Evolutionary conservation across 2,113 vertebrate species (phyloP), one percentile per base, ranked within the genome.

Genomic region (Platichthys stellatus): DNA sequence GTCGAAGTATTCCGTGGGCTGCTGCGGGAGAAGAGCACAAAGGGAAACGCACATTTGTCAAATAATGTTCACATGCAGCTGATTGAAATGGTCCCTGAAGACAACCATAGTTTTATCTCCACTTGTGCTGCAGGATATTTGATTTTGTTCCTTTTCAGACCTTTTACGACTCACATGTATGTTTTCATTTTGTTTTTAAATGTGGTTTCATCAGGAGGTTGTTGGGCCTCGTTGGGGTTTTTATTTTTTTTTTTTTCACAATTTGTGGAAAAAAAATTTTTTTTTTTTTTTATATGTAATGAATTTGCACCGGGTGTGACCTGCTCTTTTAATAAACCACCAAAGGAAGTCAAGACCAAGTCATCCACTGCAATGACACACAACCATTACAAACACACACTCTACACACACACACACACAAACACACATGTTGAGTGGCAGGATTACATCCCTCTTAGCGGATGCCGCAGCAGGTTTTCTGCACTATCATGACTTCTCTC

Each of bases 1-100:
- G 90, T 99, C 98, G 12, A 99, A 99, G 87, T 99, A 99, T 58
- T 99, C 98, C 0, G 97, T 98, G 54, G 98, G 97, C 96, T 99
- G 97, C 96, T 98, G 92, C 77, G 92, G 88, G 60, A 31, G 82
- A 66, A 84, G 69, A 72, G 31, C 18, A 23, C 10, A 13, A 31
- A 69, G 21, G 20, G 20, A 72, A 69, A 80, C 26, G 85, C 63
- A 74, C 2, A n/a, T 17, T 40, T 62, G 67, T 82, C 45, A 73
- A 81, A 75, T 76, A 35, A 76, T 73, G n/a, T 73, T 63, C 43
- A 28, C 62, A 7, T 6, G 28, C 28, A 31, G 31, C 31, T 31
- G 31, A 31, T 31, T 31, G 31, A 31, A 31, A 31, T 31, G 6
- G 6, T 31, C 31, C 31, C 31, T 31, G 31, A 31, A 31, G 31